Percentiles rank a stretch among this genome's conserved stretches.
phyloP scores from a whole-genome alignment of 1,140 invertebrate genomes.

The Agrypnia vestita region DNA sequence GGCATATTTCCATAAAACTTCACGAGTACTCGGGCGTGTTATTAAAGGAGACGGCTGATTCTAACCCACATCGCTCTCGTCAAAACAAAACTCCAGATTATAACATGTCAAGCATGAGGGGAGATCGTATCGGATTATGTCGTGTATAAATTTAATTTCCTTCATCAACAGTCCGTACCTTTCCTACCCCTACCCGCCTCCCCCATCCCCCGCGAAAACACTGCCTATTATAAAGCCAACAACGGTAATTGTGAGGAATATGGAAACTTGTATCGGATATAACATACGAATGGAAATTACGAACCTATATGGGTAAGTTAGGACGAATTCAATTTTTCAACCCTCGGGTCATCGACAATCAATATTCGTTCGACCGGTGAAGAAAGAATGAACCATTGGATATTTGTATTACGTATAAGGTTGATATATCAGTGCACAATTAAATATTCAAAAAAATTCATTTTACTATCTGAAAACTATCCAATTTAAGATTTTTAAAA shows the following conservation, averaged over 20 bases:
- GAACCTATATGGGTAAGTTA: no score
- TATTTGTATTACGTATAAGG: no score
- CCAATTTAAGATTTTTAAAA: no score
- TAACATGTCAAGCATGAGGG: slow-evolving; percentile 13
- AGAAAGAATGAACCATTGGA: no score
- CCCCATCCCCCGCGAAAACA: background rate
- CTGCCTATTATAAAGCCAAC: slow-evolving; percentile 32
- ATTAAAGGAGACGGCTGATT: slow-evolving; percentile 9
- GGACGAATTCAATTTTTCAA: no score
- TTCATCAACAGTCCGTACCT: slow-evolving; percentile 35
- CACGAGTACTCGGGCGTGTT: slow-evolving; percentile 16
- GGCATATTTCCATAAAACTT: slow-evolving; percentile 29
- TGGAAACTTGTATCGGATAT: background rate
- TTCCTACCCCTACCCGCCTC: background rate
- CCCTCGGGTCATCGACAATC: no score
- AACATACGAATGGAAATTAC: no score
- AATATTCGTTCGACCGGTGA: no score
- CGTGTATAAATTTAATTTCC: slow-evolving; percentile 56
- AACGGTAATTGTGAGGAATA: slow-evolving; percentile 16
- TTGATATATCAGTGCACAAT: no score
- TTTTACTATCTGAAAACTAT: no score
- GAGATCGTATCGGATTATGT: slow-evolving; percentile 44
- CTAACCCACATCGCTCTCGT: slow-evolving; percentile 23
- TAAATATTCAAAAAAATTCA: no score
- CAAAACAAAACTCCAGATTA: slow-evolving; percentile 28